A percentile compares a stretch with the other conserved stretches of the same genome.
Evolutionary conservation across 2,888 invertebrate species (phyloP).

Genomic region (Athalia rosae): DNA sequence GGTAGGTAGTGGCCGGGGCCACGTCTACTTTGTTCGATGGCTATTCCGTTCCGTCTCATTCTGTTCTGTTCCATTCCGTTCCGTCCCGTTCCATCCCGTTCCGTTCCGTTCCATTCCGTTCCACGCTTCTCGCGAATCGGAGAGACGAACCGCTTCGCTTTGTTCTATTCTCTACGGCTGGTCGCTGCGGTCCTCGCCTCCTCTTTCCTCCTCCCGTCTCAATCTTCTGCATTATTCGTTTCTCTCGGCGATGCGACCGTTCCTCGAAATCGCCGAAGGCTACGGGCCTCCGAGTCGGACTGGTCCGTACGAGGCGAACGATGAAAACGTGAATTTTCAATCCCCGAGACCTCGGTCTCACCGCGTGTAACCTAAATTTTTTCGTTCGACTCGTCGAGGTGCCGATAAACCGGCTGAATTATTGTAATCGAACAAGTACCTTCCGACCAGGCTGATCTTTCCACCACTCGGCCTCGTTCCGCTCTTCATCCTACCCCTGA

Average conservation of each 20-base stretch:
- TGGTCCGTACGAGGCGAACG: neutral
- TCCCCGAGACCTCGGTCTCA: too few species aligned
- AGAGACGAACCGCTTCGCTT: slow-evolving; percentile 53
- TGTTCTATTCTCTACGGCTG: slow-evolving; percentile 56
- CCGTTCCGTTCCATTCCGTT: neutral
- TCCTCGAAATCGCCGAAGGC: slow-evolving; percentile 48
- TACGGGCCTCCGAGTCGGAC: slow-evolving; percentile 26
- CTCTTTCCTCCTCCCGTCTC: slow-evolving; percentile 53
- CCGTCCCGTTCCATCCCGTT: slow-evolving; percentile 14
- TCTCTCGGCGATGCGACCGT: slow-evolving; percentile 41
- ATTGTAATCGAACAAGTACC: too few species aligned
- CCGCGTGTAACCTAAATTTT: too few species aligned
- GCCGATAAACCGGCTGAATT: too few species aligned
- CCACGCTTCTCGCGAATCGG: slow-evolving; percentile 53
- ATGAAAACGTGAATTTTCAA: too few species aligned
- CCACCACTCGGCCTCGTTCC: slow-evolving; percentile 51
- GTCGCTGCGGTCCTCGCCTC: neutral
- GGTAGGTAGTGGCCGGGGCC: slow-evolving; percentile 33
- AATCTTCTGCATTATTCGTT: slow-evolving; percentile 47
- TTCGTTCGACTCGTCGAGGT: too few species aligned
- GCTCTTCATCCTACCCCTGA: slow-evolving; percentile 38
- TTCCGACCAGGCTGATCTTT: slow-evolving; percentile 46
- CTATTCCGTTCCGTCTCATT: neutral
- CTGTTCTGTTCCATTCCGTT: neutral
- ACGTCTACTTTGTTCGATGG: slow-evolving; percentile 29